Evolutionary conservation across 2,113 vertebrate species (phyloP), one percentile per base, ranked within the genome.

Genomic region (Cyprinodon variegatus): DNA sequence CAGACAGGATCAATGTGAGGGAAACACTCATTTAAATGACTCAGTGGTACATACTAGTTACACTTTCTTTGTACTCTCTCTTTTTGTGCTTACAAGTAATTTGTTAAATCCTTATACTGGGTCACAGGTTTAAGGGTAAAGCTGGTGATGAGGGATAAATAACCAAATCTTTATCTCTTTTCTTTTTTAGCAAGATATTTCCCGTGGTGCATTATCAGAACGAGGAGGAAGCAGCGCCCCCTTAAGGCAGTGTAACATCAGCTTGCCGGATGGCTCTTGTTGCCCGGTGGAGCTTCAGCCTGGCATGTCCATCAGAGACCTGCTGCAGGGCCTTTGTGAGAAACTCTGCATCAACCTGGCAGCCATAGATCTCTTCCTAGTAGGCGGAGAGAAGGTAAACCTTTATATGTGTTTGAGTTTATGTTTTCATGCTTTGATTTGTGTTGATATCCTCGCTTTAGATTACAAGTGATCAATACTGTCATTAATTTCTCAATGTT

Each of bases 371-470:
- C 96, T 99, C 61, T 99, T 99, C 83, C 91, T 99, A 68, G 94
- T 97, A 17, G 97, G 97, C 86, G 97, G 97, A 14, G 97, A 98
- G 86, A 99, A 99, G 98, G 98, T 99, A 95, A 11, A 15, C 45
- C 57, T 60, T 15, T 6, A 3, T 39, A 8, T 20, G 20, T 48
- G 29, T 53, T 3, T 29, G n/a, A 39, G 29, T n/a, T 15, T 22
- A 8, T 59, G 0, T 22, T 8, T 50, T 66, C 13, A 36, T 46
- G 63, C 17, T 43, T 43, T 57, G 10, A 22, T 63, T 11, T 68
- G 20, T 0, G 2, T 53, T 13, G 4, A 22, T 74, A 46, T 65
- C 1, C 14, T 36, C 59, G 8, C 63, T 78, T 5, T n/a, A 70
- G 15, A 22, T 60, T 29, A 60, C 29, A 10, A 13, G 36, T 61